Base-by-base conservation (phyloP, 2,797 vertebrate genomes). In the Lepus oiostolus region DNA sequence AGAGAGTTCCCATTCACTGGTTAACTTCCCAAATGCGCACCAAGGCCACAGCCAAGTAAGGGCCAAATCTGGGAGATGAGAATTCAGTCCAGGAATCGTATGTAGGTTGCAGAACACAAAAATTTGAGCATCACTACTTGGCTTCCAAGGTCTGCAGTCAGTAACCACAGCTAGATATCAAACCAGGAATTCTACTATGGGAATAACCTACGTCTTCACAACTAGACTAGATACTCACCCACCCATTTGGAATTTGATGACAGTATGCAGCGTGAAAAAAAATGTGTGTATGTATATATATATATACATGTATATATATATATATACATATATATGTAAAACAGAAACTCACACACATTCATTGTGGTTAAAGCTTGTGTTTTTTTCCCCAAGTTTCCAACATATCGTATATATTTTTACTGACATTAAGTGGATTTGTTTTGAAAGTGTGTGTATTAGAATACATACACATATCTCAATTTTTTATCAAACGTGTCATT, bases 401-500 rank as follows among this genome's bases (percentile, higher is more conserved):
- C 26, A 88, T 86, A 90, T 93, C 13, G 96, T 80, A 75, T 84
- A 74, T 58, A 60, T 77, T 28, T 81, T 87, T 90, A 52, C 47
- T 91, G 58, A 67, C 16, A 32, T 88, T 72, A 58, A 4, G 28
- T 52, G 7, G 19, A 84, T 76, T 32, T 71, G 13, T 60, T 79
- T 35, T 87, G 12, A 90, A 62, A 74, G 35, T 35, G 26, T 68
- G 17, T 76, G 3, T 47, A 35, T 92, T 32, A 1, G 54, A 96
- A 94, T 24, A 96, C 92, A 90, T 5, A 38, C 70, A 63, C 70
- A 88, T 94, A 93, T 42, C 42, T 96, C 7, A 47, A 97, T 75
- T 26, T 1, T 4, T 6, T 65, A 75, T 54, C 26, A 68, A 95
- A 10, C 24, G 21, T 28, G 22, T 93, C 54, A 71, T 5, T 60